A percentile compares a stretch with the other conserved stretches of the same genome.
Evolutionary conservation across 2,797 vertebrate genomes (phyloP).

Genomic region (Labroides dimidiatus): DNA sequence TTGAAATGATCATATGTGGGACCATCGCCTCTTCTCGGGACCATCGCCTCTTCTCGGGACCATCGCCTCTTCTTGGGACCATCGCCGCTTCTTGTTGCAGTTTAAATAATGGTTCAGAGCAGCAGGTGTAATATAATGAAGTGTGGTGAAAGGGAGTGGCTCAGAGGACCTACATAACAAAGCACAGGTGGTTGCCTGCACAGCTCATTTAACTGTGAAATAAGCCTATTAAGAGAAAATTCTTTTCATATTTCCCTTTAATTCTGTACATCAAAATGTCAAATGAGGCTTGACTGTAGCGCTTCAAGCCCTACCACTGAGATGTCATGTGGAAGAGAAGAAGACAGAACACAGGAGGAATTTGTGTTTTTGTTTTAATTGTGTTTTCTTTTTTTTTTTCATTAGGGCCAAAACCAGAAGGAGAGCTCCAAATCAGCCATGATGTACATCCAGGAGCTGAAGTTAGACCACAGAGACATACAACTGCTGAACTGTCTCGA

Average conservation of each 20-base stretch:
- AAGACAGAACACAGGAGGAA: slow-evolving; percentile 3
- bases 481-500: slow-evolving; percentile 89
- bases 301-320: slow-evolving; percentile 4
- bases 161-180: slow-evolving; percentile 24
- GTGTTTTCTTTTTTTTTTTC: slow-evolving; percentile 32
- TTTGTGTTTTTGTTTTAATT: slow-evolving; percentile 22
- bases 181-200: slow-evolving; percentile 43
- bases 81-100: background rate
- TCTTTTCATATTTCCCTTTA: slow-evolving; percentile 13
- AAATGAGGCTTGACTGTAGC: slow-evolving; percentile 38
- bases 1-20: background rate
- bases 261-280: slow-evolving; percentile 27
- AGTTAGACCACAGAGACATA: slow-evolving; percentile 83
- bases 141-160: slow-evolving; percentile 9
- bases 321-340: slow-evolving; percentile 29
- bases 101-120: slow-evolving; percentile 17
- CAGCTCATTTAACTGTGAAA: slow-evolving; percentile 54
- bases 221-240: slow-evolving; percentile 33
- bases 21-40: background rate
- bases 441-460: slow-evolving; percentile 93
- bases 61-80: background rate
- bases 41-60: background rate
- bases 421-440: slow-evolving; percentile 90
- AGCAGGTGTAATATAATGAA: slow-evolving; percentile 27
- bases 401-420: slow-evolving; percentile 89